Percentiles rank a stretch among this genome's conserved stretches.
phyloP scores from a whole-genome alignment of 2,888 invertebrate species.

The Antitype chi region DNA sequence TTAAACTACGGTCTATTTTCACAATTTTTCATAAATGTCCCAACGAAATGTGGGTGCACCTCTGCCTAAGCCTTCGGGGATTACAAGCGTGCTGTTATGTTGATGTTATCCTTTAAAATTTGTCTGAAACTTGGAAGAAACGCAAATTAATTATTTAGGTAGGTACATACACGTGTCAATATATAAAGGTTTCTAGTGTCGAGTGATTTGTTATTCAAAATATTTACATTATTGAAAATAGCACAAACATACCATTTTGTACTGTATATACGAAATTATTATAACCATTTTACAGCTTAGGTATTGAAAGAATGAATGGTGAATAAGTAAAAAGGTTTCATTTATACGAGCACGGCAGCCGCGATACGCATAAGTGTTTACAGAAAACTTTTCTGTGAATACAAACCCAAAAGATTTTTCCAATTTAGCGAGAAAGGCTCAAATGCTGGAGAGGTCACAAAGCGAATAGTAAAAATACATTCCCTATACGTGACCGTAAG shows the following conservation, averaged over 20 bases:
- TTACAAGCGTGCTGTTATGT: not conserved
- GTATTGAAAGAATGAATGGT: conserved; percentile 56
- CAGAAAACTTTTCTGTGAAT: conserved; percentile 78
- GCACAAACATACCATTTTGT: not conserved
- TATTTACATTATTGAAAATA: conserved; percentile 4
- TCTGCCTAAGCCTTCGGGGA: not conserved
- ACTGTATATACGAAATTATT: conserved; percentile 3
- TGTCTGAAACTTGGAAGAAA: not conserved
- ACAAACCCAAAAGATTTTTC: conserved; percentile 81
- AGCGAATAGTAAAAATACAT: conserved; percentile 84
- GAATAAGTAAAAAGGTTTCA: conserved; percentile 73
- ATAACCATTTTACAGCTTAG: conserved; percentile 27
- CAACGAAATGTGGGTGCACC: no score
- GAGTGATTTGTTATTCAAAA: not conserved
- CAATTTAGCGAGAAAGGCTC: conserved; percentile 83
- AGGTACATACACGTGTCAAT: not conserved
- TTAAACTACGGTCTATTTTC: no score
- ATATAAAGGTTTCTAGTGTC: not conserved
- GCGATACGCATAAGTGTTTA: conserved; percentile 73
- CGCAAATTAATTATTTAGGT: not conserved
- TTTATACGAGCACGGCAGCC: conserved; percentile 67
- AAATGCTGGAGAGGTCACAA: conserved; percentile 77
- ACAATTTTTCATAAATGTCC: not conserved
- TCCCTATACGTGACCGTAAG: conserved; percentile 81
- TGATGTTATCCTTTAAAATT: not conserved